Evolutionary conservation across 1,140 invertebrate species (phyloP).

Genomic region (Plodia interpunctella): DNA sequence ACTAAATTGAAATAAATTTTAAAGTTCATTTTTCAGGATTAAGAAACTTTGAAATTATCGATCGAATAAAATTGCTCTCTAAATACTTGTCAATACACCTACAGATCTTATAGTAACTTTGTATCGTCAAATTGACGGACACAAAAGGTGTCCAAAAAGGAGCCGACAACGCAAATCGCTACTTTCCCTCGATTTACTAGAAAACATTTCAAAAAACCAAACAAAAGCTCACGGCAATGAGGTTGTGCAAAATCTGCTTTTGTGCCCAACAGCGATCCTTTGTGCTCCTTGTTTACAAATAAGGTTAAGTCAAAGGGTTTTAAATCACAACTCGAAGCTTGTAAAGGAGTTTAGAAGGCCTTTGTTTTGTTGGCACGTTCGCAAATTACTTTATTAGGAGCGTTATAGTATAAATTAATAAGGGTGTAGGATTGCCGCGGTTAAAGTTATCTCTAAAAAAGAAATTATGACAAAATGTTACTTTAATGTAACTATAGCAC

Average conservation of each 20-base stretch:
- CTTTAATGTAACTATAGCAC: too few relatives aligned
- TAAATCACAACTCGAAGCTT: slow-evolving; percentile 75
- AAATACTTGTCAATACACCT: not conserved
- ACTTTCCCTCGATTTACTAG: slow-evolving; percentile 48
- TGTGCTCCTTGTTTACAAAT: slow-evolving; percentile 73
- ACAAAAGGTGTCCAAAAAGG: not conserved
- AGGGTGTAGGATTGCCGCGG: not conserved
- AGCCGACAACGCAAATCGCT: slow-evolving; percentile 13
- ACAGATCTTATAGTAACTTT: not conserved
- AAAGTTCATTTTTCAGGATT: too few relatives aligned
- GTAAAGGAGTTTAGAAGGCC: slow-evolving; percentile 69
- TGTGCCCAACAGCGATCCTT: slow-evolving; percentile 61
- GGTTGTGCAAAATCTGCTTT: slow-evolving; percentile 64
- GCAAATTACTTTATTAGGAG: slow-evolving; percentile 74
- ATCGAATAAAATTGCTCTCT: slow-evolving; percentile 1
- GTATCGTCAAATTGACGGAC: not conserved
- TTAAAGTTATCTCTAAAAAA: too few relatives aligned
- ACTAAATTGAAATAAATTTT: too few relatives aligned
- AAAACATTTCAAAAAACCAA: slow-evolving; percentile 33
- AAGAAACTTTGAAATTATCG: too few relatives aligned
- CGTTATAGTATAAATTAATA: slow-evolving; percentile 25
- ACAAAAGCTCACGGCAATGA: slow-evolving; percentile 57
- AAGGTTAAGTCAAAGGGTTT: slow-evolving; percentile 72
- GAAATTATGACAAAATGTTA: too few relatives aligned
- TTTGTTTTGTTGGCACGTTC: slow-evolving; percentile 70